Base-by-base conservation (phyloP, 2,888 invertebrate species). In the Melikaiella ostensackeni region DNA sequence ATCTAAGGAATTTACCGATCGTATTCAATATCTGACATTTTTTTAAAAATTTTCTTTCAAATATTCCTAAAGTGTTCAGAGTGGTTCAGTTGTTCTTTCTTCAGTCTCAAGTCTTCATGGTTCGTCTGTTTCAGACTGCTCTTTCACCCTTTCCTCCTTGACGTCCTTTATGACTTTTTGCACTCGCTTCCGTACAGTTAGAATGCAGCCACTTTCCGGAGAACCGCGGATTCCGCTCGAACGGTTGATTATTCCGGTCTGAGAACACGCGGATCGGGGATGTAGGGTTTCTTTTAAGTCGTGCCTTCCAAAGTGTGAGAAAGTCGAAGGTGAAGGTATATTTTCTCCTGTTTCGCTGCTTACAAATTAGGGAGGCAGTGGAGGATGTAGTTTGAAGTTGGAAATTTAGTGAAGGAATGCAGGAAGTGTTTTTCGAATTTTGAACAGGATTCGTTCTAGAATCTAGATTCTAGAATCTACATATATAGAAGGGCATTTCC, bases 261-360 rank as follows among this genome's bases (percentile, higher is more conserved):
- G 70, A 70, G 30, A 46, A 70, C 46, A n/a, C 70, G n/a, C 50
- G 27, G 50, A 70, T 70, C 50, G 27, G 46, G 70, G 30, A 70
- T 70, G 70, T 50, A 50, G 42, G 46, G 5, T 70, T 70, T 70
- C 50, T 50, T 50, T 16, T 9, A 66, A 46, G 16, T 46, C 27
- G 66, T 27, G 66, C 66, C 42, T 46, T 46, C 66, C 42, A 50
- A 50, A 70, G 70, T 70, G 70, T 70, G 70, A 70, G 70, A 70
- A 50, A 70, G n/a, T 70, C 42, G 24, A 27, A 66, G 21, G 35
- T 66, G 46, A n/a, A 46, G n/a, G 38, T 21, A n/a, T 27, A 70
- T 27, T 33, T 27, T 27, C 50, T 70, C 30, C 30, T 50, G 30
- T 55, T 50, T 50, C 50, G 50, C 70, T 50, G n/a, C 30, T 70